Base-by-base conservation (phyloP, 2,888 invertebrate genomes). In the Raillietiella orientalis region DNA sequence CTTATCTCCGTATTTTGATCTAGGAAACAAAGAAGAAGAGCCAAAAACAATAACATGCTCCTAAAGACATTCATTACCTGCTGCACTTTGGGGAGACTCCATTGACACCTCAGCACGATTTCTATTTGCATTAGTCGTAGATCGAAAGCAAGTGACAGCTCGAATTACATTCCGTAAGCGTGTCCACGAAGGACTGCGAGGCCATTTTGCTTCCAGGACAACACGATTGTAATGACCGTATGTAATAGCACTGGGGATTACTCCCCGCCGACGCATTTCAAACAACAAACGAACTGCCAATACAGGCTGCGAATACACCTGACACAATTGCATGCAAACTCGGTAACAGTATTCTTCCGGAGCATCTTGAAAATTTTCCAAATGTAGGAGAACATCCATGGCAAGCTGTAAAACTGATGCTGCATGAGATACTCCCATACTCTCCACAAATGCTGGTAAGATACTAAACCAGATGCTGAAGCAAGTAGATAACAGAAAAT, bases 261-360 rank as follows among this genome's bases (percentile, higher is more conserved):
- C 59, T 0, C 82, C 82, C 20, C 69, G 69, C 12, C 72, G 61
- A 45, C 82, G 82, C 82, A 87, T 84, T 23, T 77, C 59, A 41
- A 75, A 69, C 36, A 43, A 30, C 5, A 56, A 50, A 39, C 82
- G 77, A 2, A 93, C 87, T 2, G 96, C 93, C 38, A 96, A 50
- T 29, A 82, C 67, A 0, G 96, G 93, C 41, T 79, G 60, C 29
- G 75, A 74, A 44, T 87, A 75, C 34, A 74, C 65, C 4, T 93
- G 87, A 49, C 93, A 96, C 14, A 96, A 55, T 47, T 93, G 87
- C 77, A 96, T 87, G 66, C 96, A 72, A 26, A 90, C 72, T 31
- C 96, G 61, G 47, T 90, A 96, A 50, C 93, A 93, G 26, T 93
- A 69, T 57, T 90, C 90, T 51, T 90, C 90, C 39, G 75, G 74